Evolutionary conservation across 2,797 vertebrate genomes (phyloP).

Genomic region (Novumbra hubbsi): DNA sequence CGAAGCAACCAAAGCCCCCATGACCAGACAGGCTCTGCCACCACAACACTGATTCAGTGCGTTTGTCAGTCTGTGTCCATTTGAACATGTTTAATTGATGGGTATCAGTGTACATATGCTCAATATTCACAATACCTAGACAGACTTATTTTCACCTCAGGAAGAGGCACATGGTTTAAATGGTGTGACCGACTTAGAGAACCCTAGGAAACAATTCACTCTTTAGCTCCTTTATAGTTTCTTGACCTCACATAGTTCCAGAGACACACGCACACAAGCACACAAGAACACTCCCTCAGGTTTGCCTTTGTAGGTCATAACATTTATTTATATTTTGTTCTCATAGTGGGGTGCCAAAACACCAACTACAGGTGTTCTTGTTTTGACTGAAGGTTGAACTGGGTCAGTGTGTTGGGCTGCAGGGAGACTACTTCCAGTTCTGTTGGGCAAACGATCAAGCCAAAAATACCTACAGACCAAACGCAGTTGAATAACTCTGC

Average conservation of each 20-base stretch:
- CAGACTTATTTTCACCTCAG: no score
- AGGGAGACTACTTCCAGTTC: conserved; percentile 63
- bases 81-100: no score
- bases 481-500: neutral
- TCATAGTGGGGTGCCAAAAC: conserved; percentile 15
- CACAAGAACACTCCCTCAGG: conserved; percentile 1
- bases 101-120: no score
- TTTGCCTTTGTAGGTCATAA: neutral
- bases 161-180: no score
- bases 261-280: conserved; percentile 8
- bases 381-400: conserved; percentile 49
- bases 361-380: conserved; percentile 33
- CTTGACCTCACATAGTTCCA: neutral
- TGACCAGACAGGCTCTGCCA: no score
- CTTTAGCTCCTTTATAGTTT: no score
- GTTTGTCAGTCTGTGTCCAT: no score
- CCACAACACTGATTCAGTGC: no score
- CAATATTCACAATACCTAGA: no score
- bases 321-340: conserved; percentile 17
- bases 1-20: no score
- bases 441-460: conserved; percentile 29
- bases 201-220: no score
- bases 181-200: no score
- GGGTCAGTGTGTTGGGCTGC: conserved; percentile 73
- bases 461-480: neutral